Evolutionary conservation across 1,140 invertebrate species (phyloP).

Genomic region (Hypothenemus hampei): DNA sequence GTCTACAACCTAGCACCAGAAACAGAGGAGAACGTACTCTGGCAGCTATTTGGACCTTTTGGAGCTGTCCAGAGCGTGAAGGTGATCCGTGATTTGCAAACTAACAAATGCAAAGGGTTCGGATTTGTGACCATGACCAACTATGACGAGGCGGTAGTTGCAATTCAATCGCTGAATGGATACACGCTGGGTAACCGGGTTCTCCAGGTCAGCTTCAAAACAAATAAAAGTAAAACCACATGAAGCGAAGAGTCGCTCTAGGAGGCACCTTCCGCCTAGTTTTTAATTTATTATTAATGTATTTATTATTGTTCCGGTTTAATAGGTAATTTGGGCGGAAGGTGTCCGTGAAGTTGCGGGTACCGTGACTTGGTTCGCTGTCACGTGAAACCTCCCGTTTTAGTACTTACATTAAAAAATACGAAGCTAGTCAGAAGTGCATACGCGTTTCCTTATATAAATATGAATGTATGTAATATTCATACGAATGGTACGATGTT

Average conservation of each 20-base stretch:
- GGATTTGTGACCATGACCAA: conserved; percentile 99
- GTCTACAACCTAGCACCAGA: conserved; percentile 98
- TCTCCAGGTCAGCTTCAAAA: conserved; percentile 98
- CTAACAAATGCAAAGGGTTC: conserved; percentile 99
- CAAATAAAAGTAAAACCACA: conserved; percentile 87
- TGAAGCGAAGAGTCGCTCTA: conserved; percentile 48
- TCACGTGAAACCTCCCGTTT: conserved; percentile 25
- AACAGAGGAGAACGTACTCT: conserved; percentile 96
- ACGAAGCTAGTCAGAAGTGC: conserved; percentile 47
- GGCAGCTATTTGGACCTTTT: conserved; percentile 98
- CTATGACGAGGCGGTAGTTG: conserved; percentile 96
- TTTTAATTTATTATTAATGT: conserved; percentile 18
- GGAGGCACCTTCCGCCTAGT: conserved; percentile 13
- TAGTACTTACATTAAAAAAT: conserved; percentile 46
- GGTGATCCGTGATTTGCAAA: conserved; percentile 94
- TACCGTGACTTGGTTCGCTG: conserved; percentile 8
- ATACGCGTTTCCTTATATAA: conserved; percentile 44
- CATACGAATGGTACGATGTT: conserved; percentile 33
- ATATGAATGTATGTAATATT: conserved; percentile 27
- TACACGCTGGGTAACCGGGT: conserved; percentile 96
- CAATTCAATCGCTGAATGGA: conserved; percentile 96
- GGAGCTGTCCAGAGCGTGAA: conserved; percentile 98
- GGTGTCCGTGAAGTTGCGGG: conserved; percentile 28
- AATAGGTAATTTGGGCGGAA: conserved; percentile 22
- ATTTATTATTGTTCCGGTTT: background rate